Evolutionary conservation across 2,888 invertebrate genomes (phyloP).

Genomic region (Exephanes ischioxanthus): DNA sequence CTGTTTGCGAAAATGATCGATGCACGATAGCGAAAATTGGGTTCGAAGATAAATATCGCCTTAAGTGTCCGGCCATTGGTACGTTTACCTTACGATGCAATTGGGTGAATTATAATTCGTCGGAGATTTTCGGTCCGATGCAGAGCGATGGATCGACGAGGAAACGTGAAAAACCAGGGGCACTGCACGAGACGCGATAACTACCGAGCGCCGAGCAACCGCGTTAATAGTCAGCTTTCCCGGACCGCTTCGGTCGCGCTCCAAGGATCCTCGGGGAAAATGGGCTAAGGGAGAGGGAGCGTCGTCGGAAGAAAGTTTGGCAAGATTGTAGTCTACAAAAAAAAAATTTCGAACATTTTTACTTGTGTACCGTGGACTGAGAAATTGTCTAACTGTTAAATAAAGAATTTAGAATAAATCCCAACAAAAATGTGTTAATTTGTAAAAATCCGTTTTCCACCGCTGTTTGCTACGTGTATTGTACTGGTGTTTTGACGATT

Average conservation of each 20-base stretch:
- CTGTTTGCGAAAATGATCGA: too few relatives aligned
- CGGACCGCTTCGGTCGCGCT: conserved; percentile 48
- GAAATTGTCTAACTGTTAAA: neutral
- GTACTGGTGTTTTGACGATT: neutral
- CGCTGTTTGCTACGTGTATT: too few relatives aligned
- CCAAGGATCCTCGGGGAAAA: conserved; percentile 47
- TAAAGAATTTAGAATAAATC: too few relatives aligned
- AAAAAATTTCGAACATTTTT: too few relatives aligned
- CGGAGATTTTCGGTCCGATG: conserved; percentile 10
- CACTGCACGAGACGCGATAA: conserved; percentile 15
- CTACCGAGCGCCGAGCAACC: neutral
- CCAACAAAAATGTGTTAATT: too few relatives aligned
- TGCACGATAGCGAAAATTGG: too few relatives aligned
- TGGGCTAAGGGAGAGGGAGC: neutral
- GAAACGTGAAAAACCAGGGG: conserved; percentile 25
- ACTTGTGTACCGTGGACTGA: neutral
- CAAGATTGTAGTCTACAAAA: neutral
- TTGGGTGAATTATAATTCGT: neutral
- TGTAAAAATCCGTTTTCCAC: too few relatives aligned
- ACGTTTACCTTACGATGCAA: neutral
- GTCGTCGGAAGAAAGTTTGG: conserved; percentile 27
- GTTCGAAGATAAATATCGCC: too few relatives aligned
- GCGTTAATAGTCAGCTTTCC: conserved; percentile 48
- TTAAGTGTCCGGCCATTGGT: too few relatives aligned
- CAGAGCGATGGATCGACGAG: conserved; percentile 15